Percentiles rank a stretch among this genome's conserved stretches.
Evolutionary conservation across 1,140 invertebrate species (phyloP).

Genomic region (Maniola jurtina): DNA sequence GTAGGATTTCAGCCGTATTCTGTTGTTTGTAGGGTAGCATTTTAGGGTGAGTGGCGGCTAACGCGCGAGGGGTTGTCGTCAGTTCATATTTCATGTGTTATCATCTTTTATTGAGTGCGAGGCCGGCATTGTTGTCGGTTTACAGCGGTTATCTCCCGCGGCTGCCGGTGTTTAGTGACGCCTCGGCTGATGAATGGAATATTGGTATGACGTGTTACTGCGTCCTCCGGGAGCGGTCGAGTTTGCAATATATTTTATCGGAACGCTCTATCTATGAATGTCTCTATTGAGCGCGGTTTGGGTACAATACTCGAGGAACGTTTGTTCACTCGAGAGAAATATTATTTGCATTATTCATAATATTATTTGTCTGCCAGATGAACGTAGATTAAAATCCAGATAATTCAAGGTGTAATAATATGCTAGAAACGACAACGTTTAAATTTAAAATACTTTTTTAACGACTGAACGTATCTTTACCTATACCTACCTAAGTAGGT

Average conservation of each 20-base stretch:
- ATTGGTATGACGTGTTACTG: slow-evolving; percentile 53
- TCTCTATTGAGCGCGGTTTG: slow-evolving; percentile 13
- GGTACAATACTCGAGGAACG: not conserved
- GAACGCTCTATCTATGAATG: slow-evolving; percentile 20
- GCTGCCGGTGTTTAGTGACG: slow-evolving; percentile 69
- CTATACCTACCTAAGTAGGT: no score
- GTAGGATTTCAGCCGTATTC: slow-evolving; percentile 34
- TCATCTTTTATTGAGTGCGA: slow-evolving; percentile 79
- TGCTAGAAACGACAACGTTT: no score
- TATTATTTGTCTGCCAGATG: not conserved
- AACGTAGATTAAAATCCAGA: not conserved
- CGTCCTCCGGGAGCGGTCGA: slow-evolving; percentile 36
- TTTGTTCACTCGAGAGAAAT: not conserved
- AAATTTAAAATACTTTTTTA: no score
- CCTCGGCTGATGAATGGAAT: slow-evolving; percentile 70
- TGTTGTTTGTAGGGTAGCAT: slow-evolving; percentile 23
- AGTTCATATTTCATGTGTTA: slow-evolving; percentile 79
- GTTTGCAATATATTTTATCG: slow-evolving; percentile 39
- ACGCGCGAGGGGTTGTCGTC: slow-evolving; percentile 58
- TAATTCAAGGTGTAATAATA: not conserved
- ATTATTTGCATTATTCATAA: not conserved
- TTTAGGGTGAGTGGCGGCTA: slow-evolving; percentile 17
- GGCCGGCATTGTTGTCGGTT: slow-evolving; percentile 75
- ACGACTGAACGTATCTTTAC: no score
- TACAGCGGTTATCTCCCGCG: slow-evolving; percentile 72